Conservation (phyloP, 2,113 vertebrate genomes). For the Arothron firmamentum region DNA sequence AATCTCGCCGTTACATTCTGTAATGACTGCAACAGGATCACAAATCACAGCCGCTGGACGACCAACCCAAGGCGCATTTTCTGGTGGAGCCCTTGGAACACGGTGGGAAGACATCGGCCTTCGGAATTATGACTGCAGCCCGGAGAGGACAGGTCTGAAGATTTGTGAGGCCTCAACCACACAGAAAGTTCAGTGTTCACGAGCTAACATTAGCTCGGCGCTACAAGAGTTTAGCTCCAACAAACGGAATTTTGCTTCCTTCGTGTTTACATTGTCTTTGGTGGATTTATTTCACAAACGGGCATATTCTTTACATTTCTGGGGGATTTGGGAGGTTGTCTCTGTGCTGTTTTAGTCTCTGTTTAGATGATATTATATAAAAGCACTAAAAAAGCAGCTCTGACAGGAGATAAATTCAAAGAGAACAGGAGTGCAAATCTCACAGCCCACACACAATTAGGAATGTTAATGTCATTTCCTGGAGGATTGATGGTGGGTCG, state of each 20-base stretch:
- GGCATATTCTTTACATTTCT: no score
- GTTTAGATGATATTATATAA: no score
- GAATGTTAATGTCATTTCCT: not conserved
- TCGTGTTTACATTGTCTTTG: no score
- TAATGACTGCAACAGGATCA: constrained; percentile 41
- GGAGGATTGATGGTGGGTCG: not conserved
- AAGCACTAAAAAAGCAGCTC: not conserved
- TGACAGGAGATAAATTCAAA: no score
- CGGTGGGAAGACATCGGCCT: not conserved
- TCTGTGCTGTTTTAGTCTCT: no score
- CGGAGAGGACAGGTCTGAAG: constrained; percentile 25
- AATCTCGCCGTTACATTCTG: constrained; percentile 45
- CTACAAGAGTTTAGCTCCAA: no score
- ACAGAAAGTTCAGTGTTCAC: no score
- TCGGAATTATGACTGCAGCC: constrained; percentile 25
- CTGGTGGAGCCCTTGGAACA: constrained; percentile 32
- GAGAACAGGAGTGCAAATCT: no score
- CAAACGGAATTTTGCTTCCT: no score
- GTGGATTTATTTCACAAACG: no score
- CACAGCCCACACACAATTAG: not conserved
- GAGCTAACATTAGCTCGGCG: no score
- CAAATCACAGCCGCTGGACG: constrained; percentile 43
- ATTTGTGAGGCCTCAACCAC: constrained; percentile 24
- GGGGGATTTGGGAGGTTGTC: no score
- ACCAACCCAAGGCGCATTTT: constrained; percentile 22